These are phyloP conservation scores for Pemphigus obesinymphae DNA, from an alignment of 1,140 invertebrate genomes.

Conservation along the genomic window DNA sequence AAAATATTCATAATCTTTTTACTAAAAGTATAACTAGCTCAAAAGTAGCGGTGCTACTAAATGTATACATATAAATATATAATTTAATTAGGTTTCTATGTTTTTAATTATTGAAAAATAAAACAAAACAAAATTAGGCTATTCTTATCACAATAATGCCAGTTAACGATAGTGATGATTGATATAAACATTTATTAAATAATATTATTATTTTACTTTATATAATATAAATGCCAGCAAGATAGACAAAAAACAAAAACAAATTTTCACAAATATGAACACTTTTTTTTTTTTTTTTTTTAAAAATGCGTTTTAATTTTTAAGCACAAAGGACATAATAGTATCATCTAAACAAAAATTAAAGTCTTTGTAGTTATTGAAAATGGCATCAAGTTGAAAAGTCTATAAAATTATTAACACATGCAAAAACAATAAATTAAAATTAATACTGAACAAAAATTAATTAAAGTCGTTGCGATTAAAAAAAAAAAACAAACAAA, in stretches of 20 bases:
- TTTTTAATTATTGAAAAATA: neutral
- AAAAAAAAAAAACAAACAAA: conserved; percentile 11
- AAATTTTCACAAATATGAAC: neutral
- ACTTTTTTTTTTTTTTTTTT: neutral
- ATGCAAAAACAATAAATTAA: conserved; percentile 34
- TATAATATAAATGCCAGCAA: conserved; percentile 25
- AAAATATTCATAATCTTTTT: neutral
- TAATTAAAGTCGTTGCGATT: conserved; percentile 12
- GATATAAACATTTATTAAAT: conserved; percentile 10
- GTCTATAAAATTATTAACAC: conserved; percentile 30
- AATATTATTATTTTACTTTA: neutral
- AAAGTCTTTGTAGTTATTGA: conserved; percentile 27
- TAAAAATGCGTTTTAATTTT: no score
- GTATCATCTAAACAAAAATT: conserved; percentile 19
- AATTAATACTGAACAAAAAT: conserved; percentile 28
- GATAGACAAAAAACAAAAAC: conserved; percentile 12
- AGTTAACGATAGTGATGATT: conserved; percentile 4
- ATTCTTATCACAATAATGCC: conserved; percentile 24
- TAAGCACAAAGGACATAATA: conserved; percentile 21
- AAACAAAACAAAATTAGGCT: conserved; percentile 21
- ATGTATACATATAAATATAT: neutral
- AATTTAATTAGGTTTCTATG: neutral
- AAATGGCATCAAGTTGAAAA: conserved; percentile 30
- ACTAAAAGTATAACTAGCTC: neutral
- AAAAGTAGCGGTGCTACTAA: conserved; percentile 4